These are phyloP conservation scores for Anagrus nilaparvatae DNA, from an alignment of 1,140 invertebrate genomes.

Conservation along the genomic window DNA sequence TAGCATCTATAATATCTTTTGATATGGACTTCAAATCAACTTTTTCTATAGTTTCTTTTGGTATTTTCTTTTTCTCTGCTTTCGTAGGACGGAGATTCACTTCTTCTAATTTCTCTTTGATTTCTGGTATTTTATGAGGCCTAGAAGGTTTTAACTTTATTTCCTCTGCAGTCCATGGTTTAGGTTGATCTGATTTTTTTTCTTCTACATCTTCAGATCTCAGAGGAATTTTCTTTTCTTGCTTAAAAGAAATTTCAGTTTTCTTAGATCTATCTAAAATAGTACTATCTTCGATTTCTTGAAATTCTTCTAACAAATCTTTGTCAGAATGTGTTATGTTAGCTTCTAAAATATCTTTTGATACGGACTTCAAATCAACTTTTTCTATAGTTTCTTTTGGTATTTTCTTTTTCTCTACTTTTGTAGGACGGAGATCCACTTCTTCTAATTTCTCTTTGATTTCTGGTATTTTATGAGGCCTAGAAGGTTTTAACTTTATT, in stretches of 20 bases:
- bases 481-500: slow-evolving; percentile 33
- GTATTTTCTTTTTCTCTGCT: slow-evolving; percentile 27
- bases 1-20: slow-evolving; percentile 12
- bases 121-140: slow-evolving; percentile 27
- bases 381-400: slow-evolving; percentile 19
- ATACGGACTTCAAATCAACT: slow-evolving; percentile 20
- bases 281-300: too few relatives aligned
- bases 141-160: slow-evolving; percentile 35
- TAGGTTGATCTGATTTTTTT: slow-evolving; percentile 18
- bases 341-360: too few relatives aligned
- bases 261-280: too few relatives aligned
- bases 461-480: slow-evolving; percentile 28
- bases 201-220: too few relatives aligned
- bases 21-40: slow-evolving; percentile 14
- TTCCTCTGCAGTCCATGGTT: slow-evolving; percentile 43
- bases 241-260: slow-evolving; percentile 8
- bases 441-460: slow-evolving; percentile 38
- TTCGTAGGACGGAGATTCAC: slow-evolving; percentile 36
- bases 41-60: slow-evolving; percentile 14
- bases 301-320: too few relatives aligned
- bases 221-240: slow-evolving; percentile 7
- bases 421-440: slow-evolving; percentile 36
- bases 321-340: too few relatives aligned
- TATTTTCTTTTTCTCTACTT: slow-evolving; percentile 28
- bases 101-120: slow-evolving; percentile 37